Evolutionary conservation across 2,888 invertebrate species (phyloP).

Genomic region (Sphaeridia pumilis): DNA sequence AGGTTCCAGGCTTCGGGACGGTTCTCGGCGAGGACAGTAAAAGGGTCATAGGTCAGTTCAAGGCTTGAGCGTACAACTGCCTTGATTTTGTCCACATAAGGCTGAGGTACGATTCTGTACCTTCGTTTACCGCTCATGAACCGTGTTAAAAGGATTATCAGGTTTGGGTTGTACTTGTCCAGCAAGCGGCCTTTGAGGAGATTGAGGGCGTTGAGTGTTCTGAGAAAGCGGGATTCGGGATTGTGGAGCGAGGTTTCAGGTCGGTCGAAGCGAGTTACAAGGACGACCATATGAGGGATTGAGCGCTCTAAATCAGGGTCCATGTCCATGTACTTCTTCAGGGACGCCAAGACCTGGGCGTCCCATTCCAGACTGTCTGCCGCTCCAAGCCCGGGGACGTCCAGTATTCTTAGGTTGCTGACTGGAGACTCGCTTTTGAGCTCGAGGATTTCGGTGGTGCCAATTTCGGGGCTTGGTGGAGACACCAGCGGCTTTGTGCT

Average conservation of each 20-base stretch:
- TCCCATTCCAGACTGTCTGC: conserved; percentile 15
- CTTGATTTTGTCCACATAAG: conserved; percentile 9
- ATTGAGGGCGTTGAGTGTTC: conserved; percentile 18
- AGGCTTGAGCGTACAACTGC: conserved; percentile 14
- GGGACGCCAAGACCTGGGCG: conserved; percentile 18
- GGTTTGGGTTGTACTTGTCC: conserved; percentile 19
- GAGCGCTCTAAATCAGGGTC: conserved; percentile 15
- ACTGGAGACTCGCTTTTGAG: conserved; percentile 9
- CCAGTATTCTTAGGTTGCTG: conserved; percentile 22
- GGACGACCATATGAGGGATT: conserved; percentile 21
- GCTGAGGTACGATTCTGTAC: conserved; percentile 7
- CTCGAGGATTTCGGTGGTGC: conserved; percentile 18
- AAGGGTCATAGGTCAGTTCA: conserved; percentile 17
- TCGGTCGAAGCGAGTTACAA: conserved; percentile 21
- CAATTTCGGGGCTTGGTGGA: conserved; percentile 4
- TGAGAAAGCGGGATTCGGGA: conserved; percentile 16
- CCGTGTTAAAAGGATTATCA: conserved; percentile 22
- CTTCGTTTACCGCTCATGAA: conserved; percentile 18
- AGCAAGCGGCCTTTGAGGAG: conserved; percentile 21
- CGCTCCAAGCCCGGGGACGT: conserved; percentile 21
- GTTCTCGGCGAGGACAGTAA: conserved; percentile 22
- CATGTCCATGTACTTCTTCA: conserved; percentile 23
- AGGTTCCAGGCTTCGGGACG: conserved; percentile 13
- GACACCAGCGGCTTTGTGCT: conserved; percentile 12
- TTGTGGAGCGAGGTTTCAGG: background rate